Evolutionary conservation across 2,888 invertebrate genomes (phyloP), one percentile per base, ranked within the genome.

Genomic region (Macrophya alboannulata): DNA sequence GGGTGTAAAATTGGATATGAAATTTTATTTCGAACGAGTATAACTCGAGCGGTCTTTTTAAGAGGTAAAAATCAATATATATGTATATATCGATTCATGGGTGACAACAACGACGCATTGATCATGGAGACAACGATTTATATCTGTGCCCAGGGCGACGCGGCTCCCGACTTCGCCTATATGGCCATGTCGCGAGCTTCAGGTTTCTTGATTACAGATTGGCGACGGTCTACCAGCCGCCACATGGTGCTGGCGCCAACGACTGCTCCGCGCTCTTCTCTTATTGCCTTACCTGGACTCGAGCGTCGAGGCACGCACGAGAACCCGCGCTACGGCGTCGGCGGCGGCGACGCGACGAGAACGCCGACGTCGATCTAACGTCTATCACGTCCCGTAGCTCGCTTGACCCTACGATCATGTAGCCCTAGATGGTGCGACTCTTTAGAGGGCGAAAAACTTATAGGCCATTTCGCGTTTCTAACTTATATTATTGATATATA

Each of bases 241-340:
- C 89, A 91, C 89, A 91, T 90, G 91, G 88, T 89, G 87, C 88
- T 91, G 91, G 91, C 91, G 91, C 91, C 91, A 90, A 88, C 86
- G 89, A 87, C 86, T 87, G 89, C 87, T 88, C 85, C 37, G 87
- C 85, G 76, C 87, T 72, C 87, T 89, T 87, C 87, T 89, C 88
- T 89, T 88, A 87, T 90, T 90, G 89, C 88, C 89, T 89, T 89
- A 88, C 87, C 88, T 85, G 88, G 88, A 89, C 72, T 43, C 43
- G 31, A 77, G 51, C 51, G 21, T 43, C 45, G 74, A n/a, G 51
- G 48, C 77, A 77, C 51, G 77, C 77, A 77, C 51, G 51, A 55
- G 31, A n/a, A n/a, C n/a, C 77, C 31, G 40, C n/a, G 31, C 43
- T 1, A 43, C 45, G 74, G 8, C 25, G 74, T 48, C 76, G 31